These are phyloP conservation scores for Ischnus inquisitorius DNA, from an alignment of 2,888 invertebrate genomes.

Conservation along the genomic window DNA sequence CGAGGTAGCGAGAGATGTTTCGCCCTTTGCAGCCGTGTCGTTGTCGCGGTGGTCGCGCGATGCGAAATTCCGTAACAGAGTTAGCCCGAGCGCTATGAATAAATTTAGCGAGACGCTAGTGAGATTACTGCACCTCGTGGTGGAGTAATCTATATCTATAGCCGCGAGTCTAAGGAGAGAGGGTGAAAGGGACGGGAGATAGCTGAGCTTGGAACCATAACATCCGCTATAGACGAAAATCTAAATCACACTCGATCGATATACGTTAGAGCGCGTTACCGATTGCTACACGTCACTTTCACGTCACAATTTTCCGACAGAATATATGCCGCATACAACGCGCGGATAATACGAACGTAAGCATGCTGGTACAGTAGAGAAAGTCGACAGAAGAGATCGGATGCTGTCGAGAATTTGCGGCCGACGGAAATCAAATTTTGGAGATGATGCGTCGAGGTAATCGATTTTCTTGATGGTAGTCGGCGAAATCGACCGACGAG, in stretches of 20 bases:
- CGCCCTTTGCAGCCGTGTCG: constrained; percentile 45
- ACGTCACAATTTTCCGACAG: not conserved
- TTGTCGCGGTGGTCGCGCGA: constrained; percentile 69
- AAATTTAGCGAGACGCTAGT: constrained; percentile 80
- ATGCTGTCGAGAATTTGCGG: not conserved
- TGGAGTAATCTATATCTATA: constrained; percentile 46
- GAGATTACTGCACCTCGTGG: constrained; percentile 76
- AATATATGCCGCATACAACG: not conserved
- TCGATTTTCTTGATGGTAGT: constrained; percentile 41
- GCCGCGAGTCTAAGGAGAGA: not conserved
- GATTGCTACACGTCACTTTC: not conserved
- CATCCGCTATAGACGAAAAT: not conserved
- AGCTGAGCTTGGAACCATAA: not conserved
- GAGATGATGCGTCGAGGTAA: constrained; percentile 43
- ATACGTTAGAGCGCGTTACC: not conserved
- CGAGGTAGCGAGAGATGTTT: constrained; percentile 56
- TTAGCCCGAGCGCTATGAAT: constrained; percentile 83
- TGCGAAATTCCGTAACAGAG: constrained; percentile 81
- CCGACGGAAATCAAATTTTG: constrained; percentile 13
- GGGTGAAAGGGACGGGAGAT: too few species aligned
- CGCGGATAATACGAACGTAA: constrained; percentile 26
- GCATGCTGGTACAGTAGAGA: constrained; percentile 27
- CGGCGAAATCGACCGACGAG: constrained; percentile 48
- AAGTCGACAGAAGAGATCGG: constrained; percentile 49
- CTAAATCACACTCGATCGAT: constrained; percentile 7